Base-by-base conservation (phyloP, 2,113 vertebrate genomes). In the Malurus alboscapulatus region DNA sequence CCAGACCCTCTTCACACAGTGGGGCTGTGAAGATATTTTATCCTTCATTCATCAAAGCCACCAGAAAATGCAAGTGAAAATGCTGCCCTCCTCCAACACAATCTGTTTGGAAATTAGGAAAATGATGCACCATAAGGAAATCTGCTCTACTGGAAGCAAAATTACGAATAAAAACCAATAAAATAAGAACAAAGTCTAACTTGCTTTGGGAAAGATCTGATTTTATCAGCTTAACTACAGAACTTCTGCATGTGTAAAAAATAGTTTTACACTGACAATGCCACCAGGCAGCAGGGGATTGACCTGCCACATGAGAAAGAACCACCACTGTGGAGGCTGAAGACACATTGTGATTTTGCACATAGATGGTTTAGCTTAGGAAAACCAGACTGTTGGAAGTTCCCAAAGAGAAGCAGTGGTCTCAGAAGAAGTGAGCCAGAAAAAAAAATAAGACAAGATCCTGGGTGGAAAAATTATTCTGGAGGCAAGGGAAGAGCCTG, bases 221-320 rank as follows among this genome's bases (percentile, higher is more conserved):
- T 92, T 94, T 94, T 92, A 81, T 61, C 59, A 93, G 63, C 88
- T 87, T 94, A 90, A 47, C 86, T 92, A 93, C 73, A 73, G 18
- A 92, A 45, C 15, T 14, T 38, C 1, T 0, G 13, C 17, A 47
- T 2, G 4, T 30, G 10, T 51, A 24, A 54, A 51, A 61, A 74
- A 2, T 0, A 54, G 2, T 32, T 71, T 71, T 50, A 42, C 3
- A 57, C 4, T 38, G 21, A n/a, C 19, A 76, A 84, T 1, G 4
- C 6, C 29, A 42, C 9, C 17, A 58, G 44, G 54, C 53, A 78
- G 66, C 26, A 74, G 30, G 26, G 27, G 32, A 42, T 4, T 62
- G 44, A 67, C 22, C 32, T 76, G 38, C 12, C 14, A 54, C 48
- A 29, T 24, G 20, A 61, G 30, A 63, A 25, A 72, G 27, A 55